Percentiles rank a stretch among this genome's conserved stretches.
Conservation (phyloP, 1,140 invertebrate species). For the Teleogryllus occipitalis region DNA sequence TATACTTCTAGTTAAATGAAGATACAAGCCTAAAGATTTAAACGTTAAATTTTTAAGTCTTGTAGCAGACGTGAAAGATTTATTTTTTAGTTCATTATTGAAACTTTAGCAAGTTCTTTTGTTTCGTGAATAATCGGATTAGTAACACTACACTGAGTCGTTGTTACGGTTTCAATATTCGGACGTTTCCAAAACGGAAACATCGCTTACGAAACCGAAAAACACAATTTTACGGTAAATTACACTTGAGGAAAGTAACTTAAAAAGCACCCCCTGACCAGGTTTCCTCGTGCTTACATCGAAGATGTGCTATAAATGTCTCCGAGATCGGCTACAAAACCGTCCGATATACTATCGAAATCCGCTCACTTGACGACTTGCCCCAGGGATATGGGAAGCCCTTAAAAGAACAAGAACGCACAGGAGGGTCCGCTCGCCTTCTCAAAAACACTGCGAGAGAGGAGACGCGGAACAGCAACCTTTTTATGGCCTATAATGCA, state of each 20-base stretch:
- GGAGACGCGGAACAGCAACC: neutral
- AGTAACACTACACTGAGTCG: no score
- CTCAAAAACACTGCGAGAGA: neutral
- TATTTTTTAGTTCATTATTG: no score
- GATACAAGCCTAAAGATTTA: no score
- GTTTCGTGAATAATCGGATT: no score
- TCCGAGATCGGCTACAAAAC: neutral
- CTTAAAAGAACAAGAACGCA: neutral
- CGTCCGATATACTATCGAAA: neutral
- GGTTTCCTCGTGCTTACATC: neutral
- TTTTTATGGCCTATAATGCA: neutral
- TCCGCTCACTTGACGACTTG: neutral
- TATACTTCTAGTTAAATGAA: no score
- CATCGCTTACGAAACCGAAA: neutral
- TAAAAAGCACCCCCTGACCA: neutral
- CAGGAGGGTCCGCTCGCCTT: neutral
- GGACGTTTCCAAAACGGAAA: no score
- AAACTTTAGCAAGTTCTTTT: no score
- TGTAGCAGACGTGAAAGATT: no score
- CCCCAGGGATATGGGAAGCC: neutral
- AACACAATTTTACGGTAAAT: neutral
- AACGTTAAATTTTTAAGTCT: no score
- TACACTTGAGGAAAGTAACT: neutral
- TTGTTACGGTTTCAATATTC: no score
- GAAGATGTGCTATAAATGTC: neutral